Conservation (phyloP, 2,888 invertebrate genomes). For the Drosophila nigricruria region DNA sequence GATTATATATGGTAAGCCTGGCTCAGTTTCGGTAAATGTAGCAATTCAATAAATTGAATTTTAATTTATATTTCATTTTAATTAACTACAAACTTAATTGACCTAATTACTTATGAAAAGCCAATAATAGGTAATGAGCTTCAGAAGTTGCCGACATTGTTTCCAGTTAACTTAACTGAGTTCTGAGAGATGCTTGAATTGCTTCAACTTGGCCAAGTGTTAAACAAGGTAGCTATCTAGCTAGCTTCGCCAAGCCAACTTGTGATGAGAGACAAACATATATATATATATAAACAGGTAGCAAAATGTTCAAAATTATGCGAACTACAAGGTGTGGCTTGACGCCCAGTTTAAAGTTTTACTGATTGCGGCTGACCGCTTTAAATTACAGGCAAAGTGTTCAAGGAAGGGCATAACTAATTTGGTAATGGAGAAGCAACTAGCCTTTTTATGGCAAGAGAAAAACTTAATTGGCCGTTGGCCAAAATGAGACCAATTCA, state of each 20-base stretch:
- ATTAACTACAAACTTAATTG: slow-evolving; percentile 6
- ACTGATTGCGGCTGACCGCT: slow-evolving; percentile 12
- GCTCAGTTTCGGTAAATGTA: neutral
- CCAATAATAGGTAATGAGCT: slow-evolving; percentile 2
- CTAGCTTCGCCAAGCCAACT: slow-evolving; percentile 23
- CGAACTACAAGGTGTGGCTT: neutral
- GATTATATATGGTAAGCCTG: neutral
- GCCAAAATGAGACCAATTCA: slow-evolving; percentile 62
- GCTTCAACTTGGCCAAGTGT: slow-evolving; percentile 22
- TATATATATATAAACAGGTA: neutral
- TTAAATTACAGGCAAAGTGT: slow-evolving; percentile 14
- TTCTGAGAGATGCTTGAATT: slow-evolving; percentile 13
- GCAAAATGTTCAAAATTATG: neutral
- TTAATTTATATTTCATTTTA: slow-evolving; percentile 20
- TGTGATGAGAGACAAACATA: slow-evolving; percentile 12
- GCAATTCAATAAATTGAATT: neutral
- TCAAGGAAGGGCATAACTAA: slow-evolving; percentile 32
- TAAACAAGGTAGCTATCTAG: slow-evolving; percentile 10
- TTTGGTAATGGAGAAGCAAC: slow-evolving; percentile 33
- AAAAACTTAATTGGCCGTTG: slow-evolving; percentile 67
- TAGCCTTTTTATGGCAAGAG: slow-evolving; percentile 10
- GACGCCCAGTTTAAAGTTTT: slow-evolving; percentile 9
- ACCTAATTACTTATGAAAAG: slow-evolving; percentile 22
- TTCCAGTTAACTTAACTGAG: slow-evolving; percentile 6
- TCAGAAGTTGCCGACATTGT: neutral